Evolutionary conservation across 2,888 invertebrate genomes (phyloP).

Genomic region (Graphium colonna): DNA sequence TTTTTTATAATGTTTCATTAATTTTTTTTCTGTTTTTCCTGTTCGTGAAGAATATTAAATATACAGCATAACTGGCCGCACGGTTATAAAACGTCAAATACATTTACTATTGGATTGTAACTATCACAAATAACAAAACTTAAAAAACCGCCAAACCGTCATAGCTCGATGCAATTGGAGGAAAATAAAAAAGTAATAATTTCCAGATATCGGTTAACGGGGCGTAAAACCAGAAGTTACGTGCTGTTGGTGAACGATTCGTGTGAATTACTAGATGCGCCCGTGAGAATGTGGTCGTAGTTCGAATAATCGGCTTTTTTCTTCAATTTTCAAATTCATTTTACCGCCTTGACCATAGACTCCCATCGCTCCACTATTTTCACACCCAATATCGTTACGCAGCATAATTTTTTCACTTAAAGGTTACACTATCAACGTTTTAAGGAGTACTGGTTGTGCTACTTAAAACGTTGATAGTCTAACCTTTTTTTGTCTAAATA

Average conservation of each 20-base stretch:
- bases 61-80: no score
- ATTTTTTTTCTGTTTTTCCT: no score
- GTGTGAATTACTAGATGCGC: conserved; percentile 48
- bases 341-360: conserved; percentile 15
- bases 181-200: conserved; percentile 35
- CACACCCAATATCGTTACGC: neutral
- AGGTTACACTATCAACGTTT: no score
- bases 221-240: conserved; percentile 69
- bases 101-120: no score
- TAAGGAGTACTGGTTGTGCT: no score
- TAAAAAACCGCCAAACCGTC: conserved; percentile 33
- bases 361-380: neutral
- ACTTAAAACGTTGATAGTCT: no score
- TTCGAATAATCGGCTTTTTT: conserved; percentile 17
- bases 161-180: conserved; percentile 36
- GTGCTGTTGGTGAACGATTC: conserved; percentile 52
- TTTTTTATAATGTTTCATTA: no score
- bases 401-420: neutral
- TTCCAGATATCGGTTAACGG: conserved; percentile 48
- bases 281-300: conserved; percentile 68
- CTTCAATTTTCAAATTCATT: conserved; percentile 17
- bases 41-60: no score
- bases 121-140: conserved; percentile 20
- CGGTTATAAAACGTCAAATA: no score
- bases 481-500: no score